Evolutionary conservation across 1,140 invertebrate genomes (phyloP), one percentile per base, ranked within the genome.

Genomic region (Euglossa dilemma): DNA sequence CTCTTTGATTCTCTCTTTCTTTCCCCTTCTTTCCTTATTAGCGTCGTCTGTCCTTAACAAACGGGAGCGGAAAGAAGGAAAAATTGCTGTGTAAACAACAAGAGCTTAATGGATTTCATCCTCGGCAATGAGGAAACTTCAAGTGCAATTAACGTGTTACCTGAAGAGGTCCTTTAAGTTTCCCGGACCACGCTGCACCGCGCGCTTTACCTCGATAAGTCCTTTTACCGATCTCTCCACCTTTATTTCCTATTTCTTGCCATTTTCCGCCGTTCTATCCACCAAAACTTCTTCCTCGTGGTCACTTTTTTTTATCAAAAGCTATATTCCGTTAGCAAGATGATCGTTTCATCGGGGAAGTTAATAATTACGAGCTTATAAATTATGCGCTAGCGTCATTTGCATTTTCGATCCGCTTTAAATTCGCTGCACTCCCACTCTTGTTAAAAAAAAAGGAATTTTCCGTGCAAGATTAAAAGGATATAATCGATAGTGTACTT

Each of bases 51-150:
- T 59, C 28, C 20, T 78, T 36, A 63, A 74, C 28, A 50, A 43
- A 82, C 14, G 28, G 47, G 28, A 57, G 56, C 59, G 45, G 43
- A 61, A 43, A 76, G 43, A 14, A 64, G 76, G 59, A 45, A 66
- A 79, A 72, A 86, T 79, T 28, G 59, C 57, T 80, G 20, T 52
- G 59, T 45, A 84, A 87, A 80, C 85, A 84, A 87, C 54, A 5
- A 59, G 59, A 16, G 36, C 76, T 86, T 87, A 86, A 87, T 86
- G 81, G 76, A 87, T 72, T 80, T 64, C 72, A 77, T 87, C 78
- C 72, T 45, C 28, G n/a, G 14, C 54, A 74, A 66, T 50, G 52
- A 63, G 28, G 50, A 52, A 84, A 84, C 50, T 73, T 79, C 45
- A 14, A 63, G 75, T 47, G 56, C 72, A 73, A 87, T 87, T 84